phyloP scores from a whole-genome alignment of 2,888 invertebrate species.

The Machimus atricapillus region DNA sequence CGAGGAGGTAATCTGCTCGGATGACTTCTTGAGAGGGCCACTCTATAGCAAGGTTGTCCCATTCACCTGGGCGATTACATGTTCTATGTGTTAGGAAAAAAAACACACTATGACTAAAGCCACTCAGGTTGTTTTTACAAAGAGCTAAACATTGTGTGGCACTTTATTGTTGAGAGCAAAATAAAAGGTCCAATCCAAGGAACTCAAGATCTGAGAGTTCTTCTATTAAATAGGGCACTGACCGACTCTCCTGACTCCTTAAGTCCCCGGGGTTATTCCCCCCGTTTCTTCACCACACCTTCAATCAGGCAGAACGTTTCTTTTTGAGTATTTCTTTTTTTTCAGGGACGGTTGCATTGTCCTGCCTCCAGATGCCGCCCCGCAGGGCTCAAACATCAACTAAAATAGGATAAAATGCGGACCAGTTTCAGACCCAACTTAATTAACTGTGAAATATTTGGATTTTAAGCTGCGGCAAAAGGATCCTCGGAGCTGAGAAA shows the following conservation, averaged over 20 bases:
- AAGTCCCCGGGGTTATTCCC: background rate
- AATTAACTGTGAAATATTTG: background rate
- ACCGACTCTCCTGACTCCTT: background rate
- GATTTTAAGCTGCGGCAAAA: background rate
- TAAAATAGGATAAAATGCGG: background rate
- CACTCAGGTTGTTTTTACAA: background rate
- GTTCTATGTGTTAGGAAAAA: background rate
- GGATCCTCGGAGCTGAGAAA: background rate
- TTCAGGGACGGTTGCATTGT: background rate
- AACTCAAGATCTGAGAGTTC: background rate
- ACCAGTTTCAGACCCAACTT: background rate
- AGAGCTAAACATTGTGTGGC: background rate
- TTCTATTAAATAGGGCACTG: background rate
- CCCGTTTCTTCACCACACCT: background rate
- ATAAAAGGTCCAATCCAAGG: slow-evolving; percentile 17
- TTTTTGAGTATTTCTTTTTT: background rate
- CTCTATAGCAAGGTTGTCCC: background rate
- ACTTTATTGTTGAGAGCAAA: background rate
- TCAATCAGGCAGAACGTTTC: background rate
- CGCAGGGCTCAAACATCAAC: background rate
- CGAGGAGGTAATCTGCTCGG: background rate
- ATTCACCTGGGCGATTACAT: background rate
- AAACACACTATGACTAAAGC: background rate
- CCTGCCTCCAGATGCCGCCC: background rate
- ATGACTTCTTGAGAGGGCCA: background rate